Evolutionary conservation across 1,140 invertebrate genomes (phyloP).

Genomic region (Caenorhabditis elegans): DNA sequence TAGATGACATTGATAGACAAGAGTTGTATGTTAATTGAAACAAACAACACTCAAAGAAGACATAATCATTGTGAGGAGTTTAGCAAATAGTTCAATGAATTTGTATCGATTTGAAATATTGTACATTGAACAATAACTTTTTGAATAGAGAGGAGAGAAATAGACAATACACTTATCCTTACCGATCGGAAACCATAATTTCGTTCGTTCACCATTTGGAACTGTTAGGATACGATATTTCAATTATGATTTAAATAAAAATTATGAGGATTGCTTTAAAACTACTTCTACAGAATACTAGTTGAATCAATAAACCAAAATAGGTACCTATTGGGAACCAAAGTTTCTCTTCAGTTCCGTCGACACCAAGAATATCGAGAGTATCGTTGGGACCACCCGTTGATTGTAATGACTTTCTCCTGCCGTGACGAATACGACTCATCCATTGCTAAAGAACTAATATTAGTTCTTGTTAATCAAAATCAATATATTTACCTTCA

Average conservation of each 20-base stretch:
- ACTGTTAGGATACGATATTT: not conserved
- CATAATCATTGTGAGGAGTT: not conserved
- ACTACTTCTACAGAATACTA: too few species aligned
- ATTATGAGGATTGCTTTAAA: too few species aligned
- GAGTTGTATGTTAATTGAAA: not conserved
- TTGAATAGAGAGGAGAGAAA: not conserved
- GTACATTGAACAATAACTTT: too few species aligned
- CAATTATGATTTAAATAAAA: too few species aligned
- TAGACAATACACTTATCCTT: constrained; percentile 5
- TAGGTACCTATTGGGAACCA: constrained; percentile 64
- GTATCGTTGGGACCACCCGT: constrained; percentile 57
- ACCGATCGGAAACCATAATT: constrained; percentile 29
- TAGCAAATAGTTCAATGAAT: too few species aligned
- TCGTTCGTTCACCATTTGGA: constrained; percentile 27
- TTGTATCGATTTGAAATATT: too few species aligned
- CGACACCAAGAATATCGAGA: constrained; percentile 59
- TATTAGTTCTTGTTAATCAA: not conserved
- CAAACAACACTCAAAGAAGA: not conserved
- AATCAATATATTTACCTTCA: constrained; percentile 53
- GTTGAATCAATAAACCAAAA: not conserved
- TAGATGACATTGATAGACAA: not conserved
- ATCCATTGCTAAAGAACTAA: constrained; percentile 54
- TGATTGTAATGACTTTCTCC: constrained; percentile 63
- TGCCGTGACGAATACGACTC: constrained; percentile 56
- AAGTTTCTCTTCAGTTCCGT: constrained; percentile 61